Evolutionary conservation across 2,113 vertebrate species (phyloP).

Genomic region (Ramphastos sulfuratus): DNA sequence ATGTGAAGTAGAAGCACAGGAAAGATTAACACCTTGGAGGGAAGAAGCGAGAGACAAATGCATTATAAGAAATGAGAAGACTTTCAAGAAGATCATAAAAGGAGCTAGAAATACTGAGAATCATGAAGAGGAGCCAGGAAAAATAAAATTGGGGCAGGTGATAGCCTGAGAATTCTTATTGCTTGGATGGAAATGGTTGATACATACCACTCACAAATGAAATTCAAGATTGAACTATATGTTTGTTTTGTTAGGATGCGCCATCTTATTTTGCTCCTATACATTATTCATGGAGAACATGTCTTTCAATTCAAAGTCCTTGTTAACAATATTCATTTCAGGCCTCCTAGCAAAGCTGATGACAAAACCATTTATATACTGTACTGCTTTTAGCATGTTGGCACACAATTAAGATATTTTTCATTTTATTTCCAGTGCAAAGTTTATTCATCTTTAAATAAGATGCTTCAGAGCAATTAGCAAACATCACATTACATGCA

Average conservation of each 20-base stretch:
- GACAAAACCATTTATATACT: background rate
- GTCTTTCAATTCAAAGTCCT: background rate
- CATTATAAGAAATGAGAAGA: background rate
- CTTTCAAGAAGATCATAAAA: background rate
- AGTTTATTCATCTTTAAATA: background rate
- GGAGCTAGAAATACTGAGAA: background rate
- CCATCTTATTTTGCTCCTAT: background rate
- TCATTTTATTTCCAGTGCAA: background rate
- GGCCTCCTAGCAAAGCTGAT: background rate
- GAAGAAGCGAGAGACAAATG: constrained; percentile 28
- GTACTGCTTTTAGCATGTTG: background rate
- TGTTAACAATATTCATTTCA: background rate
- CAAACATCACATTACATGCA: background rate
- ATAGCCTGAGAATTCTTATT: background rate
- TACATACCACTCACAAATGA: background rate
- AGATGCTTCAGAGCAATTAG: background rate
- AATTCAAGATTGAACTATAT: background rate
- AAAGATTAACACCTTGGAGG: constrained; percentile 41
- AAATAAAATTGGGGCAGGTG: background rate
- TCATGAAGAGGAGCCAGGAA: background rate
- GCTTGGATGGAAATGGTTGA: background rate
- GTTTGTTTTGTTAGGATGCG: background rate
- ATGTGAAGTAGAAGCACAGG: background rate
- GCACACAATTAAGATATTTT: background rate
- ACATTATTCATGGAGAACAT: background rate